These are phyloP conservation scores for Vespertilio murinus DNA, from an alignment of 2,797 vertebrate species.

Conservation along the genomic window DNA sequence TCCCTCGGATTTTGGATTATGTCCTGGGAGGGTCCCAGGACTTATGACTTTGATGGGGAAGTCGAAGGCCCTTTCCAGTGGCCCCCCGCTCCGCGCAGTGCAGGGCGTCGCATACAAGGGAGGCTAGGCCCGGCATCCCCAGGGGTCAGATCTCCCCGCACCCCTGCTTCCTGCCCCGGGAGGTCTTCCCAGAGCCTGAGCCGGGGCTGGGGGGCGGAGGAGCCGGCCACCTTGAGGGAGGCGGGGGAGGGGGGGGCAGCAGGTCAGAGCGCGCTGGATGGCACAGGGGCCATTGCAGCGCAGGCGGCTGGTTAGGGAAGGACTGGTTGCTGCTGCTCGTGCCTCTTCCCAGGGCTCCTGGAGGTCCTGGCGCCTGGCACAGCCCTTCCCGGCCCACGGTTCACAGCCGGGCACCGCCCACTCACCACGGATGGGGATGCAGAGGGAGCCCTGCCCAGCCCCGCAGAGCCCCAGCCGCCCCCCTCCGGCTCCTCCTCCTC, in stretches of 20 bases:
- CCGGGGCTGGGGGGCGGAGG: fast-evolving
- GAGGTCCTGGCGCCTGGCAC: neutral
- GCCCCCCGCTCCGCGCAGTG: neutral
- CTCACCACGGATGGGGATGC: neutral
- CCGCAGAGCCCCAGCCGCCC: fast-evolving
- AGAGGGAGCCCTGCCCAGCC: neutral
- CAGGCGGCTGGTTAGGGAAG: neutral
- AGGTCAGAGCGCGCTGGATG: fast-evolving
- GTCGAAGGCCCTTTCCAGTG: neutral
- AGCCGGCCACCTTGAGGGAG: too few relatives aligned
- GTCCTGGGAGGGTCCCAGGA: neutral
- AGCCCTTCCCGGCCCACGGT: neutral
- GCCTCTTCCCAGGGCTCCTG: neutral
- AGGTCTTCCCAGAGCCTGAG: neutral
- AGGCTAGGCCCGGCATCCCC: fast-evolving
- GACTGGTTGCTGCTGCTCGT: fast-evolving
- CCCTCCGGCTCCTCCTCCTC: neutral
- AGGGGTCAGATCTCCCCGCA: fast-evolving
- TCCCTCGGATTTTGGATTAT: neutral
- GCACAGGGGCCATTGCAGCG: fast-evolving
- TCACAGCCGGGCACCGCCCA: neutral
- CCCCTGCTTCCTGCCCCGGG: fast-evolving
- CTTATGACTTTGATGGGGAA: neutral
- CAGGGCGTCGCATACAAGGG: neutral
- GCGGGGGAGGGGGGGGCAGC: neutral